These are phyloP conservation scores for Zelostemma sp. DNA, from an alignment of 1,140 invertebrate genomes.

Conservation along the genomic window DNA sequence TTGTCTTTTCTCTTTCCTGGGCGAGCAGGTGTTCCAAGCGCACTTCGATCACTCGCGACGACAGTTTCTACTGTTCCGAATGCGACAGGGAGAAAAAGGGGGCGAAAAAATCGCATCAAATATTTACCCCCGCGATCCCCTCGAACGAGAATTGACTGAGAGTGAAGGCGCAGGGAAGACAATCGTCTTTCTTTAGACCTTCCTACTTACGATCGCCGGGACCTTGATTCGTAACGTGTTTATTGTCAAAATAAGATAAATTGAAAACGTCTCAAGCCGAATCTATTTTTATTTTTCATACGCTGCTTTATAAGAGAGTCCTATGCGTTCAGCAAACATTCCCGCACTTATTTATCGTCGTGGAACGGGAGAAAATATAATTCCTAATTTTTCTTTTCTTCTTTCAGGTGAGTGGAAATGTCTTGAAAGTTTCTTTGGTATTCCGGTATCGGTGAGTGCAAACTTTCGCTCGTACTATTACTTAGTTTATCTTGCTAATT, in stretches of 20 bases:
- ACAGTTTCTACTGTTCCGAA: conserved; percentile 20
- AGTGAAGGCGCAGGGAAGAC: conserved; percentile 10
- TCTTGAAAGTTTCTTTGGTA: neutral
- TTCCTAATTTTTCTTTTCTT: neutral
- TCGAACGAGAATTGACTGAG: conserved; percentile 18
- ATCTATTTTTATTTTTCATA: neutral
- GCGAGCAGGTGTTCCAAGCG: conserved; percentile 32
- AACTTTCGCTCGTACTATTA: neutral
- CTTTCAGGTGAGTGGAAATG: conserved; percentile 9
- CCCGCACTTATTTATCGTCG: neutral
- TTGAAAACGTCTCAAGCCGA: neutral
- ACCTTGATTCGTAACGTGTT: conserved; percentile 13
- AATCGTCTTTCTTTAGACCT: conserved; percentile 12
- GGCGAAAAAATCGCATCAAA: conserved; percentile 46
- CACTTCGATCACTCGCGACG: conserved; percentile 40
- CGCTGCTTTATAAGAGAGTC: no score
- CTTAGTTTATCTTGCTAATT: neutral
- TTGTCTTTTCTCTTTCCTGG: conserved; percentile 19
- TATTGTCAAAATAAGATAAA: conserved; percentile 13
- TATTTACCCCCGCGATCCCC: conserved; percentile 40
- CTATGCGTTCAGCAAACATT: neutral
- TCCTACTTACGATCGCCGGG: conserved; percentile 8
- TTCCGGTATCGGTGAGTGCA: conserved; percentile 1
- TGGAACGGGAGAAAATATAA: no score
- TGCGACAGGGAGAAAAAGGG: conserved; percentile 18